These are phyloP conservation scores for Trachelus iudaicus DNA, from an alignment of 2,888 invertebrate species.

Conservation along the genomic window DNA sequence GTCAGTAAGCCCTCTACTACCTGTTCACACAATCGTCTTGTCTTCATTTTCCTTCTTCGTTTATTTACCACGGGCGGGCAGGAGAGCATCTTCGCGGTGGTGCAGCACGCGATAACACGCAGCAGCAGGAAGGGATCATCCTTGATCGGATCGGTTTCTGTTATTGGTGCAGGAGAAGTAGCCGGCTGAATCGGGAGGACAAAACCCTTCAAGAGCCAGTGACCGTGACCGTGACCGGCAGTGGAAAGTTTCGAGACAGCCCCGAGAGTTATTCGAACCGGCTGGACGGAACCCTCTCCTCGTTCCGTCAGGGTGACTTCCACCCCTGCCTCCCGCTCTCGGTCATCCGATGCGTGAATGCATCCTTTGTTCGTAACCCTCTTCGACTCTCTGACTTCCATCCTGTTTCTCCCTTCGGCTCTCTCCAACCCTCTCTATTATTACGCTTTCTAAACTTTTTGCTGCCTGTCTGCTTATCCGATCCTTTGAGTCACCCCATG, in stretches of 20 bases:
- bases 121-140: no score
- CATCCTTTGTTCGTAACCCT: constrained; percentile 36
- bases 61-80: no score
- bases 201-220: no score
- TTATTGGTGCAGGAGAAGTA: no score
- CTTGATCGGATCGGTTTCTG: no score
- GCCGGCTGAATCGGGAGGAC: no score
- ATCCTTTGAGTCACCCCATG: not conserved
- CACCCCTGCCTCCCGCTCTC: not conserved
- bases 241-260: no score
- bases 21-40: not conserved
- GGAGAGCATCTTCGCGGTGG: no score
- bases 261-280: no score
- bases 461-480: constrained; percentile 14
- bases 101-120: no score
- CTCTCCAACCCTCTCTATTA: constrained; percentile 1
- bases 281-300: not conserved
- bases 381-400: not conserved
- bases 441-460: no score
- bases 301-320: not conserved
- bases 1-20: not conserved
- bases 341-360: constrained; percentile 58
- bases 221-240: no score
- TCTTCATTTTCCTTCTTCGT: not conserved
- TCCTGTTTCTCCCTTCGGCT: constrained; percentile 11